Evolutionary conservation across 2,797 vertebrate species (phyloP).

Genomic region (Monodelphis domestica): DNA sequence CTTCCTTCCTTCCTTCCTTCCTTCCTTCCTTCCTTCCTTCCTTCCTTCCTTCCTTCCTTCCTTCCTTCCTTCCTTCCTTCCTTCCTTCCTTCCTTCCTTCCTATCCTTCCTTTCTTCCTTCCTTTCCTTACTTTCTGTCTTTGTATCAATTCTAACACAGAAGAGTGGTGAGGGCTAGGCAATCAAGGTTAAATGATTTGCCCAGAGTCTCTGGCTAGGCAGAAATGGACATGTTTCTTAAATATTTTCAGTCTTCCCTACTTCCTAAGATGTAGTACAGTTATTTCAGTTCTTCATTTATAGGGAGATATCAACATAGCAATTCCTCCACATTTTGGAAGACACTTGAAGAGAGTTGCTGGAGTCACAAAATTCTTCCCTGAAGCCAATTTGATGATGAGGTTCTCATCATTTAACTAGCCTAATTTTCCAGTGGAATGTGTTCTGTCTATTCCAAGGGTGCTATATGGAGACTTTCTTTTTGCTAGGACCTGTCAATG

Average conservation of each 20-base stretch:
- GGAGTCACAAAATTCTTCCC: neutral
- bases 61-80: too few relatives aligned
- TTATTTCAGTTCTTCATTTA: neutral
- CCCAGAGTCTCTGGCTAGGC: too few relatives aligned
- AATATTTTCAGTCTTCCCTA: neutral
- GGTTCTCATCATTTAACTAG: neutral
- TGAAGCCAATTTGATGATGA: neutral
- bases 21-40: too few relatives aligned
- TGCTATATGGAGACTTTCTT: neutral
- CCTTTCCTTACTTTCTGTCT: too few relatives aligned
- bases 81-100: too few relatives aligned
- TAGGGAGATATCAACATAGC: neutral
- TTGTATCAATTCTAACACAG: too few relatives aligned
- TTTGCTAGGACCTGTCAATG: neutral
- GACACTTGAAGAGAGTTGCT: neutral
- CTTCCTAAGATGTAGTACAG: neutral
- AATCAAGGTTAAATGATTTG: too few relatives aligned
- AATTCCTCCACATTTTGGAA: neutral
- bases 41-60: too few relatives aligned
- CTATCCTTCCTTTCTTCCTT: too few relatives aligned
- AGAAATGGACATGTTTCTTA: neutral
- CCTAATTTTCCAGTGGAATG: neutral
- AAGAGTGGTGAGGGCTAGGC: too few relatives aligned
- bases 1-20: too few relatives aligned
- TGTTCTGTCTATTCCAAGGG: neutral